Evolutionary conservation across 2,888 invertebrate genomes (phyloP).

Genomic region (Invenusta paracnida): DNA sequence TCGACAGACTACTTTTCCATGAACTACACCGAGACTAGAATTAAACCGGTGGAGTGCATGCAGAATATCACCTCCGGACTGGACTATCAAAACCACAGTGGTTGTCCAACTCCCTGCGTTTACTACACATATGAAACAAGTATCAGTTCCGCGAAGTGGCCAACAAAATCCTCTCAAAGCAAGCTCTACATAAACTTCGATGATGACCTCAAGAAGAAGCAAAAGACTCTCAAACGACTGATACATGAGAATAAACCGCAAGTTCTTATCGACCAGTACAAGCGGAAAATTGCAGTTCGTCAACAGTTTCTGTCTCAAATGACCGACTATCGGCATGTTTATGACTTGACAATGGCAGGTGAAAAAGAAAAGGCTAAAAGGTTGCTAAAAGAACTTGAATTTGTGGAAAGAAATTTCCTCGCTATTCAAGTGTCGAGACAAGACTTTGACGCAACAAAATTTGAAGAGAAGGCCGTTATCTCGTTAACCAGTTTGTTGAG

Average conservation of each 20-base stretch:
- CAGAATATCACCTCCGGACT: background rate
- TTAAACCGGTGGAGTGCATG: background rate
- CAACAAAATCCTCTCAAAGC: slow-evolving; percentile 39
- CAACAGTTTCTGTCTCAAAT: background rate
- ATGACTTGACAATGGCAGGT: background rate
- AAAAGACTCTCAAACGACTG: background rate
- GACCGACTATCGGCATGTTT: background rate
- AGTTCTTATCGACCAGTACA: background rate
- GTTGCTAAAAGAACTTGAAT: slow-evolving; percentile 31
- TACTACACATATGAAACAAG: slow-evolving; percentile 44
- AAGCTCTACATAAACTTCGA: background rate
- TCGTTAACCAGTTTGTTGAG: slow-evolving; percentile 43
- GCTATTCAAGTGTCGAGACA: slow-evolving; percentile 35
- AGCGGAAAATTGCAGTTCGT: background rate
- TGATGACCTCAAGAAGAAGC: background rate
- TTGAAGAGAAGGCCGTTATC: slow-evolving; percentile 43
- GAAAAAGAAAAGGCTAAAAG: background rate
- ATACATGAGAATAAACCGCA: background rate
- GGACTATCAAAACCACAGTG: background rate
- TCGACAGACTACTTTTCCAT: background rate
- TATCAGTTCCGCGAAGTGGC: slow-evolving; percentile 42
- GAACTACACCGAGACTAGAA: background rate
- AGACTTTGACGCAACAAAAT: slow-evolving; percentile 38
- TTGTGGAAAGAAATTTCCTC: slow-evolving; percentile 41
- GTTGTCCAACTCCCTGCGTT: slow-evolving; percentile 35